These are phyloP conservation scores for Coenonympha glycerion DNA, from an alignment of 2,888 invertebrate genomes.

Conservation along the genomic window DNA sequence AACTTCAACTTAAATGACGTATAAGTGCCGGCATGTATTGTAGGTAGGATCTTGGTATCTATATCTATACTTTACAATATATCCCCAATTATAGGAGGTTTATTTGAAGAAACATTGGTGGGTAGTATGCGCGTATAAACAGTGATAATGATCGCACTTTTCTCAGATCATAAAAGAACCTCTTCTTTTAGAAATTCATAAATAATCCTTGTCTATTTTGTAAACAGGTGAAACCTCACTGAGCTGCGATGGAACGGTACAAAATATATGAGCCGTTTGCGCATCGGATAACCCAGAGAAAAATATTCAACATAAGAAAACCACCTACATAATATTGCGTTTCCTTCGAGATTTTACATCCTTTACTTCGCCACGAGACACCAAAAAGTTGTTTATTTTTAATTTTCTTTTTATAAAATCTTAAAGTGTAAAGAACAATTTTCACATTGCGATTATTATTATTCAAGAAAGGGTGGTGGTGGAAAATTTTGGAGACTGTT, in stretches of 20 bases:
- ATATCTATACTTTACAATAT: too few relatives aligned
- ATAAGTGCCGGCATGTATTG: too few relatives aligned
- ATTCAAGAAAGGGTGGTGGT: neutral
- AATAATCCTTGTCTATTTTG: slow-evolving; percentile 10
- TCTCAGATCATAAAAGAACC: too few relatives aligned
- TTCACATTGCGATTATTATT: slow-evolving; percentile 18
- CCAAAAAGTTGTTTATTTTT: slow-evolving; percentile 4
- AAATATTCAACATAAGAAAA: slow-evolving; percentile 32
- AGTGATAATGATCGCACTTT: too few relatives aligned
- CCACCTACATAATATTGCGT: slow-evolving; percentile 31
- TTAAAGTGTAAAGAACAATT: slow-evolving; percentile 9
- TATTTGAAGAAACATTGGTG: too few relatives aligned
- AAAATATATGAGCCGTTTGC: slow-evolving; percentile 15
- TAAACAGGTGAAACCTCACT: slow-evolving; percentile 66
- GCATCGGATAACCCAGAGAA: slow-evolving; percentile 22
- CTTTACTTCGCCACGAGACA: slow-evolving; percentile 7
- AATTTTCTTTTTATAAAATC: slow-evolving; percentile 4
- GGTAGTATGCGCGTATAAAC: too few relatives aligned
- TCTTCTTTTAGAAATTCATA: too few relatives aligned
- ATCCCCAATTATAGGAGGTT: too few relatives aligned
- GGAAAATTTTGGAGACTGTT: slow-evolving; percentile 18
- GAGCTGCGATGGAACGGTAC: slow-evolving; percentile 49
- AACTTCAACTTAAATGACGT: too few relatives aligned
- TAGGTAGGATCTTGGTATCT: too few relatives aligned
- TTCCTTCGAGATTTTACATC: slow-evolving; percentile 9